Percentiles rank a stretch among this genome's conserved stretches.
phyloP scores from a whole-genome alignment of 37 sponge, comb jelly and placozoan species.

The Cladorhizidae sp. region DNA sequence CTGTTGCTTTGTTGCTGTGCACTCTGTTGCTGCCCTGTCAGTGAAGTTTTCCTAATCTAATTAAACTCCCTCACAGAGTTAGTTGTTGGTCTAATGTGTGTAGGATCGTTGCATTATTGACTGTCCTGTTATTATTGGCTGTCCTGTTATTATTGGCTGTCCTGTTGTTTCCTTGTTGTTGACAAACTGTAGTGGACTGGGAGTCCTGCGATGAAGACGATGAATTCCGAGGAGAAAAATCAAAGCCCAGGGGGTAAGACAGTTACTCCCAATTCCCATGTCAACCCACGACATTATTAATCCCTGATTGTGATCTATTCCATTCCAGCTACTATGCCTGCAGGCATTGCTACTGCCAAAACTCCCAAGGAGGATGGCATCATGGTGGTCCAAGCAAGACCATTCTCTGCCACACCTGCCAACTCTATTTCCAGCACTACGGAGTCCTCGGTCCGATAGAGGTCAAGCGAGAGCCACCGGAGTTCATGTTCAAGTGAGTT shows the following conservation, averaged over 20 bases:
- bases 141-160: too few species aligned
- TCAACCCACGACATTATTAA: not conserved
- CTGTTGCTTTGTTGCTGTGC: too few species aligned
- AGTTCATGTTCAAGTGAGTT: conserved; percentile 57
- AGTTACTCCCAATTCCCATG: not conserved
- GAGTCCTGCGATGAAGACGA: conserved; percentile 72
- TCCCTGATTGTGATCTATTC: not conserved
- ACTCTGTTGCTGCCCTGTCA: too few species aligned
- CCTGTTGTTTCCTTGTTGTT: not conserved
- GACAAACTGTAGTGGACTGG: conserved; percentile 62
- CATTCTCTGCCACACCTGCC: conserved; percentile 70
- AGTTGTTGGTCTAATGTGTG: too few species aligned
- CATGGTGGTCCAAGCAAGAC: conserved; percentile 74
- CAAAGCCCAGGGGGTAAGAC: not conserved
- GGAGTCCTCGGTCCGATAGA: conserved; percentile 66
- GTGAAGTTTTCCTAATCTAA: too few species aligned
- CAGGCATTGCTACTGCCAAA: conserved; percentile 64
- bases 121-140: not conserved
- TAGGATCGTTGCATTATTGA: not conserved
- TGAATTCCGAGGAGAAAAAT: conserved; percentile 8
- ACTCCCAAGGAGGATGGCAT: conserved; percentile 75
- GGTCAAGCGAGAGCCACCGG: conserved; percentile 47
- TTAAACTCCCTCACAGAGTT: too few species aligned
- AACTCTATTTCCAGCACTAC: conserved; percentile 66
- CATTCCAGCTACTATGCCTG: conserved; percentile 67